Evolutionary conservation across 2,888 invertebrate genomes (phyloP), one percentile per base, ranked within the genome.

Genomic region (Coelogynopora nodosa): DNA sequence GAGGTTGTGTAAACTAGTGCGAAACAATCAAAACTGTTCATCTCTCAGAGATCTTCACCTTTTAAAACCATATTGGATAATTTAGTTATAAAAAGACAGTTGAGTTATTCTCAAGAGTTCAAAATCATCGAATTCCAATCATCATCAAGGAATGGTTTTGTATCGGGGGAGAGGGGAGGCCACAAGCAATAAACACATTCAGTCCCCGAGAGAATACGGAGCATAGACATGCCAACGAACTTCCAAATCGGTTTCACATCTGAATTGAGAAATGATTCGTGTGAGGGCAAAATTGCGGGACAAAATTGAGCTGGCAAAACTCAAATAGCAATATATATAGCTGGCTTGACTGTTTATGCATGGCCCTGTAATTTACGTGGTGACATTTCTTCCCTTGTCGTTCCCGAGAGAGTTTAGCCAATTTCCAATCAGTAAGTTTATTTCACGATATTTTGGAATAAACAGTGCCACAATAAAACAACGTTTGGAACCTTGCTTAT

Each of bases 171-270:
- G 18, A 49, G 49, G 49, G 49, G 18, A 49, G 49, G 49, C 10
- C 49, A 13, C 74, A 74, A 26, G 74, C 74, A 74, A 74, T 74
- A 74, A 74, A 74, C 10, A 74, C 74, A 74, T 74, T 23, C 23
- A 74, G 2, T 74, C 2, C 74, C 27, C 27, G 10, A 5, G 74
- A 26, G 74, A 74, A 74, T 74, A 74, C 74, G 18, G 23, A n/a
- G 2, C 23, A 74, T n/a, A 26, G 74, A 74, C 74, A 26, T 74
- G 74, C 74, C 74, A 74, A 74, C 23, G n/a, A 49, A 49, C 49
- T 49, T 5, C 49, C 18, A 5, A 49, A 49, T 49, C 49, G 49
- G 49, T 49, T 18, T 49, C 49, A 49, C 5, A 49, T 49, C 49
- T n/a, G 23, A 23, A 49, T 49, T 13, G 49, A 49, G 18, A 13